Evolutionary conservation across 2,888 invertebrate species (phyloP).

Genomic region (Listrodromus nycthemerus): DNA sequence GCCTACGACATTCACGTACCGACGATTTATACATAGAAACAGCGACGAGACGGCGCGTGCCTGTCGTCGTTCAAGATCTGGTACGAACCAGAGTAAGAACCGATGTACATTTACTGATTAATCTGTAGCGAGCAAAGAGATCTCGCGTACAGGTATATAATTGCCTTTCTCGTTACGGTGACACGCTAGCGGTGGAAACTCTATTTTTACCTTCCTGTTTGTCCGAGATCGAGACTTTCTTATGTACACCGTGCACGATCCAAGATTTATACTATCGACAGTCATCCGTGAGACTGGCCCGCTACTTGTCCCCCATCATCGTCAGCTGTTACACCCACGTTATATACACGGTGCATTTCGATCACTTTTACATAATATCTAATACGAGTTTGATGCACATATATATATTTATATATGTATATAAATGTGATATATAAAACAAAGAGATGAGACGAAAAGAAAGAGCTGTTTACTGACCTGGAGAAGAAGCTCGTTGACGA

Average conservation of each 20-base stretch:
- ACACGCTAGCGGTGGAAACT: constrained; percentile 31
- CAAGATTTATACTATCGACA: constrained; percentile 3
- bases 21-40: background rate
- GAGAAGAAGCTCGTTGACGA: constrained; percentile 38
- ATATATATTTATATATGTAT: background rate
- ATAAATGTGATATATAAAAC: background rate
- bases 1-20: no score
- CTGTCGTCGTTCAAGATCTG: constrained; percentile 42
- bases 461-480: constrained; percentile 60
- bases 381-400: background rate
- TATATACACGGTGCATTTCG: background rate
- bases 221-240: constrained; percentile 60
- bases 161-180: constrained; percentile 66
- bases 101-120: constrained; percentile 58
- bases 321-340: background rate
- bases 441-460: constrained; percentile 25
- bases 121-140: constrained; percentile 47
- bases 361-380: background rate
- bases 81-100: constrained; percentile 51
- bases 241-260: constrained; percentile 37
- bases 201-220: constrained; percentile 67
- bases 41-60: constrained; percentile 1
- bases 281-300: constrained; percentile 12
- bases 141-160: constrained; percentile 56
- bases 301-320: background rate